A percentile compares a stretch with the other conserved stretches of the same genome.
Conservation (phyloP, 2,113 vertebrate species). For the Equus quagga region DNA sequence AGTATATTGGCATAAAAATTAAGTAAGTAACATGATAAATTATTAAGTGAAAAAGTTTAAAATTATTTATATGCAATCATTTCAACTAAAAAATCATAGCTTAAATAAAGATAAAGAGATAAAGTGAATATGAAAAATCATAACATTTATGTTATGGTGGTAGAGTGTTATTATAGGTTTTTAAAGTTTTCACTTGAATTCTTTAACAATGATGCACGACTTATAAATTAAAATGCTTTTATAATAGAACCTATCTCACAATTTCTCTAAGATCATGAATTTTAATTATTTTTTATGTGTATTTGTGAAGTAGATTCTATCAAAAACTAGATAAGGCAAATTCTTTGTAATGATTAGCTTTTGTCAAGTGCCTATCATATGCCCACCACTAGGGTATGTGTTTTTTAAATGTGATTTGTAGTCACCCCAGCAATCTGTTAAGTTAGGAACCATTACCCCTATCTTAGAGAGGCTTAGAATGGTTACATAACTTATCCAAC, state of each 20-base stretch:
- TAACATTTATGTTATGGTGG: neutral
- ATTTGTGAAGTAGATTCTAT: constrained; percentile 9
- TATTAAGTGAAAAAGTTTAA: neutral
- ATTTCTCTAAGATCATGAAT: neutral
- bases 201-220: constrained; percentile 29
- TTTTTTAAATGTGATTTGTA: constrained; percentile 32
- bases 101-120: neutral
- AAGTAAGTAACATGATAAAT: constrained; percentile 24
- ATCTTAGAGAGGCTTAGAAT: neutral
- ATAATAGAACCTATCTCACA: neutral
- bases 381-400: neutral
- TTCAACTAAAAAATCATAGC: neutral
- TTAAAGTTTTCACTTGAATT: constrained; percentile 29
- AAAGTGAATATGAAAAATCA: neutral
- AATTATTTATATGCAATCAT: neutral
- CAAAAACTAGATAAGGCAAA: neutral
- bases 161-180: neutral
- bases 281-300: constrained; percentile 26
- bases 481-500: neutral
- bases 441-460: neutral
- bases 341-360: neutral
- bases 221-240: neutral
- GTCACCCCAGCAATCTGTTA: neutral
- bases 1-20: neutral
- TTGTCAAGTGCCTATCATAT: neutral